These are phyloP conservation scores for Hemicordylus capensis DNA, from an alignment of 2,113 vertebrate species.

Conservation along the genomic window DNA sequence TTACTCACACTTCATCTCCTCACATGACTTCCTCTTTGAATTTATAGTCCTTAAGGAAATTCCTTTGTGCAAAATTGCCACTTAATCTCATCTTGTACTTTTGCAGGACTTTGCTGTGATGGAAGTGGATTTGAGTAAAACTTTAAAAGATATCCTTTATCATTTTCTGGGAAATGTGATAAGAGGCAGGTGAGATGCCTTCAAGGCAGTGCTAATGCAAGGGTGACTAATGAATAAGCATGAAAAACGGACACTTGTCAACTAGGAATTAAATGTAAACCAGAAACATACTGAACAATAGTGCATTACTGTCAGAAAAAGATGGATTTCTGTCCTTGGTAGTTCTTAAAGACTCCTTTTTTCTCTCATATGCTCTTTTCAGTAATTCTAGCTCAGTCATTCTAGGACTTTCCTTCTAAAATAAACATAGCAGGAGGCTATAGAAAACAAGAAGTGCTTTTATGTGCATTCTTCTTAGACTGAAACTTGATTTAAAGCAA, in stretches of 20 bases:
- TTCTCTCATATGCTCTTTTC: slow-evolving; percentile 44
- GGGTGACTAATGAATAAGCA: slow-evolving; percentile 72
- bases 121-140: slow-evolving; percentile 34
- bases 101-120: slow-evolving; percentile 5
- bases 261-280: slow-evolving; percentile 72
- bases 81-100: slow-evolving; percentile 32
- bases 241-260: slow-evolving; percentile 75
- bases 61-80: slow-evolving; percentile 11
- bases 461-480: slow-evolving; percentile 37
- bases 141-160: slow-evolving; percentile 62
- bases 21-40: background rate
- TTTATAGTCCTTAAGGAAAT: background rate
- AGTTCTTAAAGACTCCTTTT: slow-evolving; percentile 59
- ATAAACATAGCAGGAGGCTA: slow-evolving; percentile 30
- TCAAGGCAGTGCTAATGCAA: slow-evolving; percentile 60
- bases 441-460: slow-evolving; percentile 40
- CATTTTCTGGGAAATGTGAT: slow-evolving; percentile 56
- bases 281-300: slow-evolving; percentile 62
- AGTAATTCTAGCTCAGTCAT: slow-evolving; percentile 1
- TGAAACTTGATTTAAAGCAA: slow-evolving; percentile 33
- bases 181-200: slow-evolving; percentile 64
- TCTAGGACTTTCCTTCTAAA: slow-evolving; percentile 38
- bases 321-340: slow-evolving; percentile 72
- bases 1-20: background rate
- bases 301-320: slow-evolving; percentile 63